These are phyloP conservation scores for Cabera pusaria DNA, from an alignment of 2,888 invertebrate species.

Conservation along the genomic window DNA sequence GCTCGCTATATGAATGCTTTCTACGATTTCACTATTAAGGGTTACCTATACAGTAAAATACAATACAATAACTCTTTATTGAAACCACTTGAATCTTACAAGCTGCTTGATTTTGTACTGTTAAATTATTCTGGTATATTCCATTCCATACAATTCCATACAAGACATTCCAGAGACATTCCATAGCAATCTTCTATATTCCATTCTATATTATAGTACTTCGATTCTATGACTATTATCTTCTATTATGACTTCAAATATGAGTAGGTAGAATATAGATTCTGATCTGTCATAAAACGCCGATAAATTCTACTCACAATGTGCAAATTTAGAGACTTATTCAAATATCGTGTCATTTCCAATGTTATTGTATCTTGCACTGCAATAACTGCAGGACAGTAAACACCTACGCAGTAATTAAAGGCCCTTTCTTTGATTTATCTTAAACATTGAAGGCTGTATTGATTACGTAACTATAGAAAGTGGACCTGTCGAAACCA, in stretches of 20 bases:
- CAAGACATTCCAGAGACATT: too few species aligned
- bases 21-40: too few species aligned
- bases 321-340: conserved; percentile 22
- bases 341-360: conserved; percentile 20
- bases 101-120: too few species aligned
- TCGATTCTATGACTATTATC: too few species aligned
- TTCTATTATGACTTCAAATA: conserved; percentile 19
- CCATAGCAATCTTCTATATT: too few species aligned
- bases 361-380: conserved; percentile 22
- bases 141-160: too few species aligned
- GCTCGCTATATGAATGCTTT: too few species aligned
- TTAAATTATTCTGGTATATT: too few species aligned
- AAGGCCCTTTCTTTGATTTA: conserved; percentile 59
- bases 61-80: too few species aligned
- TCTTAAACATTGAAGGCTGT: conserved; percentile 49
- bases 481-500: conserved; percentile 64
- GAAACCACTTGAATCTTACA: too few species aligned
- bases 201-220: too few species aligned
- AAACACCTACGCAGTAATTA: conserved; percentile 66
- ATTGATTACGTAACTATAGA: conserved; percentile 63
- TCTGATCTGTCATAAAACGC: conserved; percentile 25
- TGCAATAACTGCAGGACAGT: conserved; percentile 32
- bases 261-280: conserved; percentile 28
- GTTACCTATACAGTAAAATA: too few species aligned
- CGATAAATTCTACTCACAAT: conserved; percentile 29